Percentiles rank a stretch among this genome's conserved stretches.
phyloP scores from a whole-genome alignment of 2,888 invertebrate genomes.

The Caprella mutica region DNA sequence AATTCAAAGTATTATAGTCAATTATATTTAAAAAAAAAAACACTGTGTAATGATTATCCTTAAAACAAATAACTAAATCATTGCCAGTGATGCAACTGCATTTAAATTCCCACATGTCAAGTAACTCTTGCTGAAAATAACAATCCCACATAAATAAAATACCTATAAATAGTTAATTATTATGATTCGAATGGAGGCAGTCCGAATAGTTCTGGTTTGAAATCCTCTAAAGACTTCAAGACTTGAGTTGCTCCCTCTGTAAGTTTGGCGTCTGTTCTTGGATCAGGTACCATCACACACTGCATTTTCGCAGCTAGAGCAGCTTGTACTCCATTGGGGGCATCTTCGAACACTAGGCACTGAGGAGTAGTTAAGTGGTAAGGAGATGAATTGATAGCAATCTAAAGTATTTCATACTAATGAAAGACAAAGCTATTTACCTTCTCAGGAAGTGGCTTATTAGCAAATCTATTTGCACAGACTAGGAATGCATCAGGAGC shows the following conservation, averaged over 20 bases:
- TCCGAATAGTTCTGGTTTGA: conserved; percentile 74
- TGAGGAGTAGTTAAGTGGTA: conserved; percentile 39
- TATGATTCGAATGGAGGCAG: conserved; percentile 51
- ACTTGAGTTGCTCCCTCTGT: conserved; percentile 55
- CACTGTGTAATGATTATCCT: too few relatives aligned
- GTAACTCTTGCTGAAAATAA: too few relatives aligned
- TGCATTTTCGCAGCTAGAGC: conserved; percentile 74
- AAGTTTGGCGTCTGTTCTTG: conserved; percentile 46
- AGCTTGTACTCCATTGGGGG: conserved; percentile 74
- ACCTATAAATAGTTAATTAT: neutral
- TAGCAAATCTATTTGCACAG: conserved; percentile 59
- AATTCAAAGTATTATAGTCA: too few relatives aligned
- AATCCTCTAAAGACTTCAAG: conserved; percentile 59
- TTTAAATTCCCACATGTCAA: too few relatives aligned
- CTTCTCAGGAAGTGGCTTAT: conserved; percentile 51
- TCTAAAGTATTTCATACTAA: too few relatives aligned
- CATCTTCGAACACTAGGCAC: conserved; percentile 85
- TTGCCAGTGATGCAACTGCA: too few relatives aligned
- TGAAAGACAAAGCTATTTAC: too few relatives aligned
- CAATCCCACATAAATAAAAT: too few relatives aligned
- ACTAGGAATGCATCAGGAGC: conserved; percentile 76
- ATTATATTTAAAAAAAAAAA: too few relatives aligned
- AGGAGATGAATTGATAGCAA: too few relatives aligned
- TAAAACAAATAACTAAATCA: too few relatives aligned
- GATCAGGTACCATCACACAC: conserved; percentile 69